Base-by-base conservation (phyloP, 2,797 vertebrate species). In the Falco berigora region DNA sequence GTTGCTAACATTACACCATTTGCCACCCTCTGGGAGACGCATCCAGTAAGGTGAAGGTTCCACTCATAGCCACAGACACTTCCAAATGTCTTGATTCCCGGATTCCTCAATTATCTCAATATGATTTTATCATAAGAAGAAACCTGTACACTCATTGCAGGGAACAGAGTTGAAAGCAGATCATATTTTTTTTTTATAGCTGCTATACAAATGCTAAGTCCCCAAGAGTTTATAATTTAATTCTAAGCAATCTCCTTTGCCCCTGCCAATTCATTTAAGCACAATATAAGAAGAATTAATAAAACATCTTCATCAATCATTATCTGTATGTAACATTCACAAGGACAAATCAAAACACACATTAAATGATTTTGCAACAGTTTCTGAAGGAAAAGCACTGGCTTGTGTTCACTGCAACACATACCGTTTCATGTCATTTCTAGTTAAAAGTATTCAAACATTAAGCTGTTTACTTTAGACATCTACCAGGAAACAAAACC, bases 281-380 rank as follows among this genome's bases (percentile, higher is more conserved):
- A 80, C 79, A 90, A 8, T 67, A 78, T n/a, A 17, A 90, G 94
- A 75, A 96, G 50, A 95, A 95, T 82, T 96, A 94, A 93, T 71
- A 59, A 56, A 66, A 85, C 27, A 87, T 55, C 14, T 94, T 93
- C 66, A 36, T 79, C 68, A 79, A 38, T 58, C 36, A 56, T 94
- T 90, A 90, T 36, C 83, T 68, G 61, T 68, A 32, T 6, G 36
- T 96, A 83, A 95, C 68, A 74, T 75, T 95, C 93, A 95, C 47
- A 91, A 58, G 46, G 34, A 56, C n/a, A 86, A 88, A 89, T 13
- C 23, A 72, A 53, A 72, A 50, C 30, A 44, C 8, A 63, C 9
- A 19, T 3, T 0, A 36, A 82, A 40, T 0, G 0, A 36, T 78
- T 92, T 93, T 50, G 62, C 32, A 53, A 12, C 14, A 32, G 19